Conservation (phyloP, 35 echinoderm and acorn worm species). For the Ophioderma brevispina region DNA sequence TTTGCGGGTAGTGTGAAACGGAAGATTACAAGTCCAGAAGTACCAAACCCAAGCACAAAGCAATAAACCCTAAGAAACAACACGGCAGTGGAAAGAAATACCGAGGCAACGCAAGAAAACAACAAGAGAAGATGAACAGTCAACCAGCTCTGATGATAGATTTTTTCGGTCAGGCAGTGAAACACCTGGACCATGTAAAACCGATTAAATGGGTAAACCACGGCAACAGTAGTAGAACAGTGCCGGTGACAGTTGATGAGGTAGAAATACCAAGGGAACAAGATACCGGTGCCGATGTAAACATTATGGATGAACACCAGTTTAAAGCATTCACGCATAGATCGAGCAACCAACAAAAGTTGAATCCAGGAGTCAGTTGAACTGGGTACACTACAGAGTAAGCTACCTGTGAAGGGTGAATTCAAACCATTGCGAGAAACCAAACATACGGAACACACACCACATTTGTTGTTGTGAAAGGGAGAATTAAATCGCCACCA, state of each 20-base stretch:
- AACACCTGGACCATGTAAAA: background rate
- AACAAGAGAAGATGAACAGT: background rate
- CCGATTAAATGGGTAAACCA: background rate
- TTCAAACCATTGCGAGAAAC: conserved; percentile 54
- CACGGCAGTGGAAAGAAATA: background rate
- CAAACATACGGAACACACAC: conserved; percentile 37
- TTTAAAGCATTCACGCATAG: conserved; percentile 38
- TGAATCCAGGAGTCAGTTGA: conserved; percentile 1
- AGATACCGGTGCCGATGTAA: conserved; percentile 45
- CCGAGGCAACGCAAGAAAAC: conserved; percentile 3
- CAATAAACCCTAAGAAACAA: background rate
- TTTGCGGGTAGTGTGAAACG: conserved; percentile 42
- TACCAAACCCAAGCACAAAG: background rate
- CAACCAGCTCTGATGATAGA: conserved; percentile 32
- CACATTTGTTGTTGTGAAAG: conserved; percentile 56
- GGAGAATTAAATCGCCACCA: conserved; percentile 46
- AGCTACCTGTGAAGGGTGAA: conserved; percentile 27
- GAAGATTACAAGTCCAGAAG: background rate
- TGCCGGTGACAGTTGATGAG: background rate
- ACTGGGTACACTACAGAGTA: conserved; percentile 6
- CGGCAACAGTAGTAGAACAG: background rate
- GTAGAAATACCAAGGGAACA: background rate
- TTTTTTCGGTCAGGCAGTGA: background rate
- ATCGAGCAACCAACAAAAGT: background rate
- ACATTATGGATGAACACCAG: conserved; percentile 67